phyloP scores from a whole-genome alignment of 1,140 invertebrate genomes.

The Propsilocerus akamusi region DNA sequence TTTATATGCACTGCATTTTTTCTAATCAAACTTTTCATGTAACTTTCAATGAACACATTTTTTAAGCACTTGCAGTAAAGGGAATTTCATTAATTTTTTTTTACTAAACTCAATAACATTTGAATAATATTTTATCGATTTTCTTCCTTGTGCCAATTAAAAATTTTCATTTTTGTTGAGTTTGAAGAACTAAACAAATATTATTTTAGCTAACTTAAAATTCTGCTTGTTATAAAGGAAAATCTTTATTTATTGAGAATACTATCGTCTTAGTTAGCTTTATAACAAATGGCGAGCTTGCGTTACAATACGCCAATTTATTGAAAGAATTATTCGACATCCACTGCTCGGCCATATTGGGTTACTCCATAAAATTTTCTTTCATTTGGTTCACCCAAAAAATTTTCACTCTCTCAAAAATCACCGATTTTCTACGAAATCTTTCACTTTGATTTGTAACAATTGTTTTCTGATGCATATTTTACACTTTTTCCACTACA shows the following conservation, averaged over 20 bases:
- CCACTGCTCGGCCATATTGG: constrained; percentile 25
- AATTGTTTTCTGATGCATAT: not conserved
- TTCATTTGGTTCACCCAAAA: constrained; percentile 19
- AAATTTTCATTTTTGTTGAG: too few relatives aligned
- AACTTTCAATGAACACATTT: too few relatives aligned
- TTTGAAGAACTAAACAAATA: too few relatives aligned
- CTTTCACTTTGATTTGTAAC: not conserved
- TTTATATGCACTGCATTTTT: too few relatives aligned
- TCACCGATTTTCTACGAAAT: not conserved
- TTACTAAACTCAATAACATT: too few relatives aligned
- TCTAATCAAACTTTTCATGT: too few relatives aligned
- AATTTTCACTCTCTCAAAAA: not conserved
- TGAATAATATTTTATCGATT: too few relatives aligned
- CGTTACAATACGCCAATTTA: not conserved
- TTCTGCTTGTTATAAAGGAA: not conserved
- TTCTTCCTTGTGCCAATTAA: not conserved
- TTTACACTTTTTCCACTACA: not conserved
- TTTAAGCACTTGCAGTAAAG: too few relatives aligned
- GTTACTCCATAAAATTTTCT: constrained; percentile 24
- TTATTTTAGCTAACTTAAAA: not conserved
- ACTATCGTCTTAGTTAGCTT: not conserved
- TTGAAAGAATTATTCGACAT: constrained; percentile 17
- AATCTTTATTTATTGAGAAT: not conserved
- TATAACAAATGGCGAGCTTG: not conserved
- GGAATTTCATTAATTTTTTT: too few relatives aligned